Evolutionary conservation across 1,140 invertebrate genomes (phyloP).

Genomic region (Lepidostoma basale): DNA sequence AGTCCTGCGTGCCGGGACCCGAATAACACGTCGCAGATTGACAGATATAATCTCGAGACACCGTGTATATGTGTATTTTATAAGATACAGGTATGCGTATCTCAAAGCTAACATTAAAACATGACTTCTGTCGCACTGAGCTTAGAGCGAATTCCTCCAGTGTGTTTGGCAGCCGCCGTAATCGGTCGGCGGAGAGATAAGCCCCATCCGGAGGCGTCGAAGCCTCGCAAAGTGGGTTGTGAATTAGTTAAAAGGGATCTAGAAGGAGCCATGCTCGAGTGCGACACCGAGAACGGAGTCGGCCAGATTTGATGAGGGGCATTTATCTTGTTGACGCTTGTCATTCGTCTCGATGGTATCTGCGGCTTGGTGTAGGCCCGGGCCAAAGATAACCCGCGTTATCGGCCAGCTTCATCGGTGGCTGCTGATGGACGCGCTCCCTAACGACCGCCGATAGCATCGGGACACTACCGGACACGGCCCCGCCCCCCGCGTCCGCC

Average conservation of each 20-base stretch:
- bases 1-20: too few relatives aligned
- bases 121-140: neutral
- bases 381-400: conserved; percentile 35
- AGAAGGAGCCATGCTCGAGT: neutral
- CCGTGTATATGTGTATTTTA: too few relatives aligned
- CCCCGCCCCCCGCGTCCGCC: neutral
- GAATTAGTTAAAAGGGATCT: conserved; percentile 16
- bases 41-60: too few relatives aligned
- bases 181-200: conserved; percentile 8
- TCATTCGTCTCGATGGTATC: conserved; percentile 12
- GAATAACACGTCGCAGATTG: too few relatives aligned
- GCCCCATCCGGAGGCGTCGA: neutral
- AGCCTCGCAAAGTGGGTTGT: neutral
- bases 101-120: neutral
- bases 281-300: neutral
- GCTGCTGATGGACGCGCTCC: conserved; percentile 29
- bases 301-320: neutral
- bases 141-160: conserved; percentile 3
- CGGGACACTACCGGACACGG: conserved; percentile 25
- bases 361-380: conserved; percentile 14
- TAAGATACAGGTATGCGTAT: too few relatives aligned
- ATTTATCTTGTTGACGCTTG: conserved; percentile 19
- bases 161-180: conserved; percentile 8
- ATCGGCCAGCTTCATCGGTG: conserved; percentile 31
- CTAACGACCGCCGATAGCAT: conserved; percentile 34